A percentile compares a stretch with the other conserved stretches of the same genome.
phyloP scores from a whole-genome alignment of 2,113 vertebrate species.

The Xiphias gladius region DNA sequence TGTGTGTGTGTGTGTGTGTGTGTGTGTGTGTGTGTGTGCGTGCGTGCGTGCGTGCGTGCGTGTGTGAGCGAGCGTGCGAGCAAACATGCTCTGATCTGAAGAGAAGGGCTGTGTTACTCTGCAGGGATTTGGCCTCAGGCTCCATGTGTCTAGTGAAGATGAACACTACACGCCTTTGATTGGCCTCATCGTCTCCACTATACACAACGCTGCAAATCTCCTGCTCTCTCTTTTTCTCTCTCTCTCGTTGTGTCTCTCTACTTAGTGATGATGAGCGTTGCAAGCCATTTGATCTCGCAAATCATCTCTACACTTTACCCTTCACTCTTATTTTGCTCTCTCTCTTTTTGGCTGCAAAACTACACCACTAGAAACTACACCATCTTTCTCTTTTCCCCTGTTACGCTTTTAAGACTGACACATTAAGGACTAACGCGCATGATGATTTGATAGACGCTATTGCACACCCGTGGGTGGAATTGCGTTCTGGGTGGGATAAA shows the following conservation, averaged over 20 bases:
- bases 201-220: slow-evolving; percentile 33
- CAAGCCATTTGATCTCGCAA: slow-evolving; percentile 36
- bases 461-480: not conserved
- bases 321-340: not conserved
- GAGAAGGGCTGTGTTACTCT: slow-evolving; percentile 56
- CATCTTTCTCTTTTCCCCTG: not conserved
- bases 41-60: slow-evolving; percentile 37
- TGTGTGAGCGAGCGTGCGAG: too few species aligned
- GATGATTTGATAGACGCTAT: not conserved
- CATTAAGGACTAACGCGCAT: too few species aligned
- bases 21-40: slow-evolving; percentile 10
- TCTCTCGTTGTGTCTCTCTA: slow-evolving; percentile 1
- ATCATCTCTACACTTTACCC: slow-evolving; percentile 30
- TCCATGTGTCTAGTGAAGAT: slow-evolving; percentile 60
- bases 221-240: slow-evolving; percentile 1
- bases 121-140: slow-evolving; percentile 69
- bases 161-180: slow-evolving; percentile 68
- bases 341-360: slow-evolving; percentile 3
- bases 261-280: slow-evolving; percentile 25
- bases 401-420: not conserved
- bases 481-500: too few species aligned
- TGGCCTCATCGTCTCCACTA: slow-evolving; percentile 37
- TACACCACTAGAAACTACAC: not conserved
- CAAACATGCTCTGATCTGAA: slow-evolving; percentile 44
- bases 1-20: slow-evolving; percentile 33